Conservation (phyloP, 2,797 vertebrate genomes). For the Propithecus perrieri region DNA sequence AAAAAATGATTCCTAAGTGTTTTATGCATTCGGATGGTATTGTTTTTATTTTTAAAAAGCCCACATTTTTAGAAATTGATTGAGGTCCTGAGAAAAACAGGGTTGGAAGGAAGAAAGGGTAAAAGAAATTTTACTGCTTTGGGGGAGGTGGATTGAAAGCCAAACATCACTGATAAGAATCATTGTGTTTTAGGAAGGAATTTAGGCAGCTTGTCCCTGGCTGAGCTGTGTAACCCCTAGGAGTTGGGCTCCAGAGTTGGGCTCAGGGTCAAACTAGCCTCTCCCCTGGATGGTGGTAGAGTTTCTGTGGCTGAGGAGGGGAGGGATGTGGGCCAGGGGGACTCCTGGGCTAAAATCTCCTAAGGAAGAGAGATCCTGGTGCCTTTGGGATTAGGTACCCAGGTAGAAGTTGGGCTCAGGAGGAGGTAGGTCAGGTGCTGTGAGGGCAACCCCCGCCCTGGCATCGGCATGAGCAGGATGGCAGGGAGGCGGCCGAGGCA, state of each 20-base stretch:
- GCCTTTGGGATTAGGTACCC: not conserved
- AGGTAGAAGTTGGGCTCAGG: not conserved
- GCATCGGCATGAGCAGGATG: not conserved
- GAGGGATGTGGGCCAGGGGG: not conserved
- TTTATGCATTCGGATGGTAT: not conserved
- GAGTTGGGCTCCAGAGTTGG: not conserved
- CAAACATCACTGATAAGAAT: constrained; percentile 53
- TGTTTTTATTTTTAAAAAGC: not conserved
- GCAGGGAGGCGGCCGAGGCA: not conserved
- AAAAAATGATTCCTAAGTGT: not conserved
- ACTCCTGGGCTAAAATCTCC: not conserved
- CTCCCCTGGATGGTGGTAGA: not conserved
- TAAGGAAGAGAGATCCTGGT: not conserved
- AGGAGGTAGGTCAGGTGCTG: not conserved
- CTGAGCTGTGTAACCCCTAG: constrained; percentile 11
- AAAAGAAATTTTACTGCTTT: constrained; percentile 53
- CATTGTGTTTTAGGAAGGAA: constrained; percentile 48
- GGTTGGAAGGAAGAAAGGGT: constrained; percentile 15
- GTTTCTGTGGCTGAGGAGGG: not conserved
- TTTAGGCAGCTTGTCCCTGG: constrained; percentile 18
- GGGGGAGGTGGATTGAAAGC: constrained; percentile 25
- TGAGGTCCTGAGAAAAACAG: not conserved
- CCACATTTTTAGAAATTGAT: not conserved
- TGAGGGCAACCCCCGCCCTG: not conserved
- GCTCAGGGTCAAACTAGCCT: constrained; percentile 29